These are phyloP conservation scores for Drosophila testacea DNA, from an alignment of 2,888 invertebrate genomes.

Conservation along the genomic window DNA sequence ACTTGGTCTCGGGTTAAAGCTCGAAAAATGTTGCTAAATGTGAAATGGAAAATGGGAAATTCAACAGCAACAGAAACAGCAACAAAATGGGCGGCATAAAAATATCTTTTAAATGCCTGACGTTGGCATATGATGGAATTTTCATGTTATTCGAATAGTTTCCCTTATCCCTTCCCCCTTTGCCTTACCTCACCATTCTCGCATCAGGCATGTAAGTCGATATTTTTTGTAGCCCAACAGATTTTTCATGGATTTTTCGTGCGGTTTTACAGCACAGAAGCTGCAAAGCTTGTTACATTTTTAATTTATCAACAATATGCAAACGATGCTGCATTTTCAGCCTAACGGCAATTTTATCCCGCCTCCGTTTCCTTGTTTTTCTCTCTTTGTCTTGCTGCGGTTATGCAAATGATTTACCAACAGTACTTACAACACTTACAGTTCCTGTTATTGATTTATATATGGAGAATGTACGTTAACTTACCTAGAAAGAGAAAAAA, in stretches of 20 bases:
- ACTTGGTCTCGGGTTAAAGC: constrained; percentile 37
- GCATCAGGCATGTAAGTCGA: background rate
- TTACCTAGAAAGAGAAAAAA: constrained; percentile 67
- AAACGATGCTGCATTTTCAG: constrained; percentile 29
- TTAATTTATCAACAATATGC: constrained; percentile 66
- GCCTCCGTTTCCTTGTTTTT: background rate
- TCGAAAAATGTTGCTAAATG: constrained; percentile 55
- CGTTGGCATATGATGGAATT: constrained; percentile 67
- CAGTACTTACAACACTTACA: constrained; percentile 62
- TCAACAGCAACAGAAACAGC: background rate
- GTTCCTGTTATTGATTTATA: constrained; percentile 5
- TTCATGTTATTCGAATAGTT: constrained; percentile 61
- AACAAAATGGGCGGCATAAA: constrained; percentile 39
- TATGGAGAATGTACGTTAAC: constrained; percentile 37
- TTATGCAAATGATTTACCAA: constrained; percentile 29
- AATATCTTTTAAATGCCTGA: constrained; percentile 62
- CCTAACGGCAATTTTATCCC: constrained; percentile 3
- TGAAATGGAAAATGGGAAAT: constrained; percentile 13
- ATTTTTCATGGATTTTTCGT: constrained; percentile 41
- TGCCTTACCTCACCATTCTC: background rate
- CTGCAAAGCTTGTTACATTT: constrained; percentile 65
- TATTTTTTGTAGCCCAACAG: constrained; percentile 25
- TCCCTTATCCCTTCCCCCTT: background rate
- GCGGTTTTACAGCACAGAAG: constrained; percentile 31
- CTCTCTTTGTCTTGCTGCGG: background rate